Evolutionary conservation across 1,140 invertebrate species (phyloP).

Genomic region (Maconellicoccus hirsutus): DNA sequence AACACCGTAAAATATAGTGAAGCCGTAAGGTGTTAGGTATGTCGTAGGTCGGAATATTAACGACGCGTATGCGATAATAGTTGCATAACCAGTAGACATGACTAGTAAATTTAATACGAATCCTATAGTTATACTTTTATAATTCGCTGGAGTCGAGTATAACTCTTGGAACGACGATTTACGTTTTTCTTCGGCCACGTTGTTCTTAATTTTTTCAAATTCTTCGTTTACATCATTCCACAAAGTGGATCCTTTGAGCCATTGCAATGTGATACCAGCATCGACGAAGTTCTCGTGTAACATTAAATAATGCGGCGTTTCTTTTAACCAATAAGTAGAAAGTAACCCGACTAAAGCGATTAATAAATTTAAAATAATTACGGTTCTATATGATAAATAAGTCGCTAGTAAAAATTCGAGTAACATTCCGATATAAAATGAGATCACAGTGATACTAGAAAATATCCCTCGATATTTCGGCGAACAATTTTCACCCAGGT

Average conservation of each 20-base stretch:
- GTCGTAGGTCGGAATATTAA: constrained; percentile 32
- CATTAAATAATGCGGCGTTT: constrained; percentile 62
- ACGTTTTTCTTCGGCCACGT: constrained; percentile 33
- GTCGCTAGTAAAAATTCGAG: constrained; percentile 63
- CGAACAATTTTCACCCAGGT: constrained; percentile 29
- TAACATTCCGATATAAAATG: constrained; percentile 63
- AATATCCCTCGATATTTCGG: constrained; percentile 28
- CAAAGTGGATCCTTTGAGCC: constrained; percentile 40
- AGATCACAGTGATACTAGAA: constrained; percentile 69
- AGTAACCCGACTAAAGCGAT: constrained; percentile 49
- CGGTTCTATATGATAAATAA: constrained; percentile 49
- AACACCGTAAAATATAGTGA: constrained; percentile 29
- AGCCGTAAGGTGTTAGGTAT: constrained; percentile 23
- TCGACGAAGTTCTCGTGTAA: constrained; percentile 44
- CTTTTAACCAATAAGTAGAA: constrained; percentile 63
- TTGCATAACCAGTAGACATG: constrained; percentile 28
- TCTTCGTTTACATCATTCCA: constrained; percentile 27
- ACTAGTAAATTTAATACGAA: constrained; percentile 34
- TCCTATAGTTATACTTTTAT: constrained; percentile 36
- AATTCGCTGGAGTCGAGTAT: background rate
- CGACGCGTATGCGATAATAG: constrained; percentile 29
- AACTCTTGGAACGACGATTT: constrained; percentile 30
- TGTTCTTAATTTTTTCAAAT: constrained; percentile 30
- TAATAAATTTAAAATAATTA: constrained; percentile 49
- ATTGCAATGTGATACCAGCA: constrained; percentile 36